A percentile compares a stretch with the other conserved stretches of the same genome.
Conservation (phyloP, 2,113 vertebrate genomes). For the Lamprologus sp. region DNA sequence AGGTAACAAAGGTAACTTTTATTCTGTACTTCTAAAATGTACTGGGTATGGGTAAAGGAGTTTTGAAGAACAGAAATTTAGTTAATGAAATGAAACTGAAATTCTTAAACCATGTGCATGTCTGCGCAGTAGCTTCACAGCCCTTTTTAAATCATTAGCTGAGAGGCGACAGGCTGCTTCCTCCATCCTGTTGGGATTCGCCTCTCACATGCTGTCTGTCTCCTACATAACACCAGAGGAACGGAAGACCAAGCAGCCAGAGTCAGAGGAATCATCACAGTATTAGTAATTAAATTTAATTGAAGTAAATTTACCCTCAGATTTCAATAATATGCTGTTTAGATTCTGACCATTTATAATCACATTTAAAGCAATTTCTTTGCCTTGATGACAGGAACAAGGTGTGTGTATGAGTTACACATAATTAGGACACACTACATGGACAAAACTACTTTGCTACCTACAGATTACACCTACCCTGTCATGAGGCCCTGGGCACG, state of each 20-base stretch:
- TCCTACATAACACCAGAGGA: rapidly evolving
- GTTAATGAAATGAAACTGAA: background rate
- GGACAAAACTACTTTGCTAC: background rate
- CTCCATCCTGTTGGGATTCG: background rate
- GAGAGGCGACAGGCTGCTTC: background rate
- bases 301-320: rapidly evolving
- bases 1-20: rapidly evolving
- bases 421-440: background rate
- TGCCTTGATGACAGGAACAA: background rate
- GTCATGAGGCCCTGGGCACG: background rate
- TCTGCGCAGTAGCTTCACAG: rapidly evolving
- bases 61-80: background rate
- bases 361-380: background rate
- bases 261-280: background rate
- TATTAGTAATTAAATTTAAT: rapidly evolving
- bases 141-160: background rate
- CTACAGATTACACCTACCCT: background rate
- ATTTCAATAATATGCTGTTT: background rate
- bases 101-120: background rate
- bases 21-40: background rate
- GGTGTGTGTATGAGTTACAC: background rate
- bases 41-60: rapidly evolving
- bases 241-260: background rate
- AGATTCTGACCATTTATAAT: background rate
- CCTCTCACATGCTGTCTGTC: rapidly evolving